These are phyloP conservation scores for Drosophila fungiperda DNA, from an alignment of 2,888 invertebrate species.

Conservation along the genomic window DNA sequence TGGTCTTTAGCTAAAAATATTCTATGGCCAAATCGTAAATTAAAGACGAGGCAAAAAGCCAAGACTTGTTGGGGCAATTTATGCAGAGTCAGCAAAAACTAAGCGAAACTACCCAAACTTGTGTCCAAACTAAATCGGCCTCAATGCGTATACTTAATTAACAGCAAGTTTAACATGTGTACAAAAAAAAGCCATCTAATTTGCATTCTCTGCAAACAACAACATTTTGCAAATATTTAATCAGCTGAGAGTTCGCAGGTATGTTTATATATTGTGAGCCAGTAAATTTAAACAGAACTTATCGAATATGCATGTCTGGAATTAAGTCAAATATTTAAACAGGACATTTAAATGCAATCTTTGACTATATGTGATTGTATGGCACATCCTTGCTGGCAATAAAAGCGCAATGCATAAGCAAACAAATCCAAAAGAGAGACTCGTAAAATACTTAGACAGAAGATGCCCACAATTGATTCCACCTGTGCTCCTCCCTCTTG, in stretches of 20 bases:
- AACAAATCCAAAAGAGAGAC: constrained; percentile 6
- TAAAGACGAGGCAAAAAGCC: constrained; percentile 20
- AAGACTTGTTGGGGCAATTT: constrained; percentile 53
- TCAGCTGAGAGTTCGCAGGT: constrained; percentile 35
- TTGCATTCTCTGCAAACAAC: constrained; percentile 26
- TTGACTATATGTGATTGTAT: constrained; percentile 13
- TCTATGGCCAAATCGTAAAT: constrained; percentile 32
- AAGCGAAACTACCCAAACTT: constrained; percentile 50
- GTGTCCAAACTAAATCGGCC: constrained; percentile 25
- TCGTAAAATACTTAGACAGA: constrained; percentile 10
- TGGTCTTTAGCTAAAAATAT: constrained; percentile 50
- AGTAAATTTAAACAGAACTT: constrained; percentile 22
- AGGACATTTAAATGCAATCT: constrained; percentile 54
- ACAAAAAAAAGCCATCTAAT: constrained; percentile 31
- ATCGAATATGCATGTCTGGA: constrained; percentile 57
- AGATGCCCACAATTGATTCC: constrained; percentile 35
- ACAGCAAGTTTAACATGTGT: constrained; percentile 57
- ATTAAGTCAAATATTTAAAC: constrained; percentile 61
- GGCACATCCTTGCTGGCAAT: constrained; percentile 20
- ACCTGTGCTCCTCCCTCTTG: constrained; percentile 37
- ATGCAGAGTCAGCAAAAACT: constrained; percentile 73
- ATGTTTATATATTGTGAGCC: background rate
- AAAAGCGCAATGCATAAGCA: constrained; percentile 65
- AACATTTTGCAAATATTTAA: constrained; percentile 72
- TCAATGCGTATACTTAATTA: constrained; percentile 74